Evolutionary conservation across 1,140 invertebrate species (phyloP).

Genomic region (Bombus ignitus): DNA sequence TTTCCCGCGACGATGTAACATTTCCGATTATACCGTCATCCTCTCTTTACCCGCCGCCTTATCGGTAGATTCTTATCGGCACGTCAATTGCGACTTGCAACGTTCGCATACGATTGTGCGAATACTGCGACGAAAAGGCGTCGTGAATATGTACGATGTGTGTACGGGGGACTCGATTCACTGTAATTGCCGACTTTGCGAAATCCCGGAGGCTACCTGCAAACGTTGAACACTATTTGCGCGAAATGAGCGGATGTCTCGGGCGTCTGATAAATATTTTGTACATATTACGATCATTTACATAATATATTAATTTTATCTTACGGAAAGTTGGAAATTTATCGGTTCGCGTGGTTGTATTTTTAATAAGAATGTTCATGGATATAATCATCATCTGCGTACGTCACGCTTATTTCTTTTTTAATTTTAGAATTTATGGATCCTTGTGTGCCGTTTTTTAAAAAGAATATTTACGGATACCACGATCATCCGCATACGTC

Average conservation of each 20-base stretch:
- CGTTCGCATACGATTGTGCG: background rate
- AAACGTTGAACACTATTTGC: background rate
- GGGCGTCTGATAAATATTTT: background rate
- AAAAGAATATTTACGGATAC: background rate
- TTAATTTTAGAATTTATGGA: background rate
- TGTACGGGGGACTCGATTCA: background rate
- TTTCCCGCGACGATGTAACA: slow-evolving; percentile 49
- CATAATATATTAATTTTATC: background rate
- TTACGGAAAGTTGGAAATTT: background rate
- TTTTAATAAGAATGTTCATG: background rate
- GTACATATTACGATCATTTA: background rate
- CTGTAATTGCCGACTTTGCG: slow-evolving; percentile 2
- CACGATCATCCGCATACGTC: background rate
- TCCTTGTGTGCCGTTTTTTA: background rate
- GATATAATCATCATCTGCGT: background rate
- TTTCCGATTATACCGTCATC: slow-evolving; percentile 55
- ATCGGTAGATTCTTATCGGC: slow-evolving; percentile 20
- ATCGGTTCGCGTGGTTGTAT: background rate
- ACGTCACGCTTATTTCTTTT: background rate
- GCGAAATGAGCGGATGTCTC: background rate
- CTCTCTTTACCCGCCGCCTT: slow-evolving; percentile 3
- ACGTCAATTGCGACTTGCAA: slow-evolving; percentile 16
- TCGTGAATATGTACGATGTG: background rate
- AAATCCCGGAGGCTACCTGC: background rate
- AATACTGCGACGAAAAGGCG: background rate